Evolutionary conservation across 2,797 vertebrate genomes (phyloP).

Genomic region (Halcyon badia): DNA sequence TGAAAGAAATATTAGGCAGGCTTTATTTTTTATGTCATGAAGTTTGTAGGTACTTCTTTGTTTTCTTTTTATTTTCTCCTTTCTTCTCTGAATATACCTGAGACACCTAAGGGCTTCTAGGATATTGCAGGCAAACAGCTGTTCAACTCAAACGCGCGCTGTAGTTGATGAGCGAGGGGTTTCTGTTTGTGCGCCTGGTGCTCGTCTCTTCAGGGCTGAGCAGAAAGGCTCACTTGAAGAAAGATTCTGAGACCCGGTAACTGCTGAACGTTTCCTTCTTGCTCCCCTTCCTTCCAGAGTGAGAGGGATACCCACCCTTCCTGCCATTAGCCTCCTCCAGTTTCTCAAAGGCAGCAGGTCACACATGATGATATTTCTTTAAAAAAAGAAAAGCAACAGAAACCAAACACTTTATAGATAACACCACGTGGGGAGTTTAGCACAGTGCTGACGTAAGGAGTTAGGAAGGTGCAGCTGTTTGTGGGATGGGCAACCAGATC

Average conservation of each 20-base stretch:
- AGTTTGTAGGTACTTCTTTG: background rate
- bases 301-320: slow-evolving; percentile 9
- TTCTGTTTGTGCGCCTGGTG: background rate
- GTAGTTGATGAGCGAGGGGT: background rate
- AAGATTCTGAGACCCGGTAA: background rate
- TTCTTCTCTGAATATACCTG: background rate
- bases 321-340: slow-evolving; percentile 6
- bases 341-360: background rate
- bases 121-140: background rate
- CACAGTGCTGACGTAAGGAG: background rate
- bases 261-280: background rate
- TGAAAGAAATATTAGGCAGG: background rate
- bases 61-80: background rate
- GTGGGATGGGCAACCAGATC: background rate
- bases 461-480: background rate
- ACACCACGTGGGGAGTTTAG: background rate
- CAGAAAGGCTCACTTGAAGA: background rate
- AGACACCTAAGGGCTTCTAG: background rate
- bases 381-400: background rate
- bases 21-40: background rate
- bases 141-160: background rate
- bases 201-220: background rate
- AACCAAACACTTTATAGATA: background rate
- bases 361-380: background rate
- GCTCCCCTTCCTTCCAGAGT: background rate